Evolutionary conservation across 2,797 vertebrate genomes (phyloP), one percentile per base, ranked within the genome.

Genomic region (Discoglossus pictus): DNA sequence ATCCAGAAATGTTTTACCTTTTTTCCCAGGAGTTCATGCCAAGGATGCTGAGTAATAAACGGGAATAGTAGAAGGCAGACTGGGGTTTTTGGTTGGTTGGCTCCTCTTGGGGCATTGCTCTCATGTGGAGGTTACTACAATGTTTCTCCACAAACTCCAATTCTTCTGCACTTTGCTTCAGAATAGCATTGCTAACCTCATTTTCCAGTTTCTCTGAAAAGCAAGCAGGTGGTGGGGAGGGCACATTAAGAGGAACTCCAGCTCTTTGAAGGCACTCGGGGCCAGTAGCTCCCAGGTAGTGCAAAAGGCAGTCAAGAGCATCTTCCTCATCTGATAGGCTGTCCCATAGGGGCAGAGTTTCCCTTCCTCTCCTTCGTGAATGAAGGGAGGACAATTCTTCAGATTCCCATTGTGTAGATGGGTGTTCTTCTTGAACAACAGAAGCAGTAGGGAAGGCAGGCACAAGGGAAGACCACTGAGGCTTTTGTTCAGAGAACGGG

Each of bases 11-110:
- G 6, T 64, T 84, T 91, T 87, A 99, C 97, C 97, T 96, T 82
- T 98, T 98, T 83, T 99, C 97, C 97, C 97, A 99, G 61, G 95
- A 98, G 88, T 98, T 98, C 88, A 99, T 96, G 74, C 96, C 97
- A 78, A 98, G 86, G 81, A 97, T 94, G 88, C 95, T 98, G 79
- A 99, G 93, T 68, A 99, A 91, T 46, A 99, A 88, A 73, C 97
- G 90, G 87, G 96, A 96, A 84, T 98, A 98, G 88, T 98, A 98
- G 89, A 98, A 99, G 60, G 94, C 92, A 0, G 96, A 98, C 78
- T 94, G 94, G 1, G 95, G 93, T 12, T 91, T 94, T 79, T 95
- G 90, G 40, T 94, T 90, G 12, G 81, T 83, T 40, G 94, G 94
- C 75, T 98, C 93, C 0, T 92, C 84, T 80, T 98, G 96, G 59